Conservation (phyloP, 1,140 invertebrate genomes). For the Halotydeus destructor region DNA sequence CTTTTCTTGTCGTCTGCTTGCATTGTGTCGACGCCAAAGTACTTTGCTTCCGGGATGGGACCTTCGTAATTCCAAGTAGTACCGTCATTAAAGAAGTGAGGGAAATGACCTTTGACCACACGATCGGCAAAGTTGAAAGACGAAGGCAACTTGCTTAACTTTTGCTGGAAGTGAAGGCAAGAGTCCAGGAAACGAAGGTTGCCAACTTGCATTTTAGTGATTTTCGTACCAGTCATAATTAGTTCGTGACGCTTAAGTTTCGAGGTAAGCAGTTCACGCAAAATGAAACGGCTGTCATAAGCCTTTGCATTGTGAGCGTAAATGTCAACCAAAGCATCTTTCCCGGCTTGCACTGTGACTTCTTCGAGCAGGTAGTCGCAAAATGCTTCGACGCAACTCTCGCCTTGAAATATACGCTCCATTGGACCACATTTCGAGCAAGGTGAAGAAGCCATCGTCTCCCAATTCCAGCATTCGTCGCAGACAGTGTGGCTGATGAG, state of each 20-base stretch:
- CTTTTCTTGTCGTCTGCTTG: not conserved
- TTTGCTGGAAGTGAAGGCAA: not conserved
- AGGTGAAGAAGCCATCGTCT: too few relatives aligned
- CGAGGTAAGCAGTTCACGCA: not conserved
- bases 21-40: not conserved
- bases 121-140: too few relatives aligned
- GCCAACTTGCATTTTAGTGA: not conserved
- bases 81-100: not conserved
- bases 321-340: too few relatives aligned
- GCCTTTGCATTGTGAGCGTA: constrained; percentile 4
- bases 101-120: not conserved
- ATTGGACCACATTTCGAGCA: too few relatives aligned
- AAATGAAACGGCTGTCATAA: constrained; percentile 9
- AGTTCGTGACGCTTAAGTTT: not conserved
- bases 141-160: not conserved
- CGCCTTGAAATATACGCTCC: too few relatives aligned
- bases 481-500: too few relatives aligned
- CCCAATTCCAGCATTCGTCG: too few relatives aligned
- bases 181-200: constrained; percentile 7
- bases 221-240: constrained; percentile 4
- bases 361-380: too few relatives aligned
- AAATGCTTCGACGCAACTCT: too few relatives aligned
- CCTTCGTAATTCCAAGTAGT: not conserved
- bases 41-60: not conserved
- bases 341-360: too few relatives aligned